phyloP scores from a whole-genome alignment of 2,113 vertebrate genomes.

The Anser cygnoides region DNA sequence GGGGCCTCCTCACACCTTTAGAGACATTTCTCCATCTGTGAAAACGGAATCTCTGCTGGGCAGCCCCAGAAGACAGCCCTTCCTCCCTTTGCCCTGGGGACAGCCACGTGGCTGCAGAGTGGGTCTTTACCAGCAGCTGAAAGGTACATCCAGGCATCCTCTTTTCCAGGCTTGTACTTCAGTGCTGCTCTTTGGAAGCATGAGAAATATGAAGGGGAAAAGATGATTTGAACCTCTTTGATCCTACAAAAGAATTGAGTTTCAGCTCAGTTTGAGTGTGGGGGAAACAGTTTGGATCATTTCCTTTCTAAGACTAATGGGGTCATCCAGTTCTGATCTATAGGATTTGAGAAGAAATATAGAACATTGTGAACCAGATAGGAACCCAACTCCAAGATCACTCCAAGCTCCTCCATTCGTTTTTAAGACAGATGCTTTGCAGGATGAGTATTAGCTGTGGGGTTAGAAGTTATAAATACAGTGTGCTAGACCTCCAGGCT shows the following conservation, averaged over 20 bases:
- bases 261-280: not conserved
- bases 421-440: not conserved
- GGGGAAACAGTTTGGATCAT: not conserved
- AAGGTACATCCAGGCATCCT: not conserved
- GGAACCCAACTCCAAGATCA: not conserved
- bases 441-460: not conserved
- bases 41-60: not conserved
- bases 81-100: not conserved
- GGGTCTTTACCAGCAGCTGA: not conserved
- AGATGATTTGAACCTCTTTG: not conserved
- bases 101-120: not conserved
- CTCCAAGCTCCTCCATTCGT: not conserved
- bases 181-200: not conserved
- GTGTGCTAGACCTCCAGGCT: not conserved
- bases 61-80: not conserved
- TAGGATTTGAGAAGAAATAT: not conserved
- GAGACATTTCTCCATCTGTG: not conserved
- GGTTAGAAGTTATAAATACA: constrained; percentile 33
- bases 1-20: not conserved
- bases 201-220: not conserved
- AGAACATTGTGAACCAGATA: not conserved
- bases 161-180: not conserved
- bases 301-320: not conserved
- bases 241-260: not conserved
- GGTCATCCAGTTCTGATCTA: not conserved